These are phyloP conservation scores for Emydocephalus ijimae DNA, from an alignment of 2,113 vertebrate species.

Conservation along the genomic window DNA sequence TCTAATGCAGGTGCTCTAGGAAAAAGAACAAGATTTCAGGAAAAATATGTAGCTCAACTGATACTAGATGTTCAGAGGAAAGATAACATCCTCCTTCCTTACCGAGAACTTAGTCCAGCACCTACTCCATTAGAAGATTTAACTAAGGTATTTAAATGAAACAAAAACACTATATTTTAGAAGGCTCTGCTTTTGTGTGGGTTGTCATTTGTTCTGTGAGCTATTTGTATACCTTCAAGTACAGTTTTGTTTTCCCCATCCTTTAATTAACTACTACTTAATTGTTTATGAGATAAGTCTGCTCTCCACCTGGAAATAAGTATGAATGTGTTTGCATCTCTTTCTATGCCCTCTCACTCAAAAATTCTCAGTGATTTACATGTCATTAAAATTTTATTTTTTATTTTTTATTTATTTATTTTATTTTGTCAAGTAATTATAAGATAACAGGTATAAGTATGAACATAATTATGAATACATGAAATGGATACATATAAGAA, in stretches of 20 bases:
- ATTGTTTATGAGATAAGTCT: background rate
- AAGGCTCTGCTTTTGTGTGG: background rate
- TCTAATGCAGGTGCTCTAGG: constrained; percentile 83
- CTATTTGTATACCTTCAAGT: background rate
- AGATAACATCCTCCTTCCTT: constrained; percentile 50
- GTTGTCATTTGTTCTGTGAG: background rate
- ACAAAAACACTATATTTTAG: constrained; percentile 13
- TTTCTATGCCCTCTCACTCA: background rate
- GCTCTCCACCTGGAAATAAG: background rate
- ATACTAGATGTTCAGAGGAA: constrained; percentile 82
- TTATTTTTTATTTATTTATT: no score
- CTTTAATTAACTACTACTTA: background rate
- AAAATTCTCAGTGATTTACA: background rate
- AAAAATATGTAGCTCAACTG: constrained; percentile 90
- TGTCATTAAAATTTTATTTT: background rate
- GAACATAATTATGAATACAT: no score
- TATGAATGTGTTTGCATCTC: background rate
- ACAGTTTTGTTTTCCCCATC: background rate
- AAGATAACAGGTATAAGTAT: no score
- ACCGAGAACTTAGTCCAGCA: constrained; percentile 68
- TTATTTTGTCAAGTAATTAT: no score
- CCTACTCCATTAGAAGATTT: constrained; percentile 78
- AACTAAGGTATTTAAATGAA: constrained; percentile 76
- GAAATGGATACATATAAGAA: no score
- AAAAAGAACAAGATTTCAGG: constrained; percentile 91